These are phyloP conservation scores for Porites evermanni DNA, from an alignment of 92 coral and sea anemone species.

Conservation along the genomic window DNA sequence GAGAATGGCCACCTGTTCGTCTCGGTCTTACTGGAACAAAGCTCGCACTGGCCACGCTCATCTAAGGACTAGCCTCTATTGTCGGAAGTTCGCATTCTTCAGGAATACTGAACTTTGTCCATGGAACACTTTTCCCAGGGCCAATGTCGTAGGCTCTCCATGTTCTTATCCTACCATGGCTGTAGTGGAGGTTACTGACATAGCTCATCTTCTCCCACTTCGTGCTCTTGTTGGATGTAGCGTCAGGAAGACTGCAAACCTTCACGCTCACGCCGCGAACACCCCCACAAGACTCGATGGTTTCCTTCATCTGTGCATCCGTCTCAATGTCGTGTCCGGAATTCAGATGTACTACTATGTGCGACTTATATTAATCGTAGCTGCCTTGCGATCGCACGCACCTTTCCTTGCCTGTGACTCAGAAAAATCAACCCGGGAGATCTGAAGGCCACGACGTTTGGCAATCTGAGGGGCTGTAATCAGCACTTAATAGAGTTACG, in stretches of 20 bases:
- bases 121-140: slow-evolving; percentile 40
- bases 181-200: slow-evolving; percentile 43
- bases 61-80: slow-evolving; percentile 28
- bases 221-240: not conserved
- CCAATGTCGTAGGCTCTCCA: slow-evolving; percentile 55
- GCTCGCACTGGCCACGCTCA: slow-evolving; percentile 9
- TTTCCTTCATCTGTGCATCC: slow-evolving; percentile 49
- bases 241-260: slow-evolving; percentile 20
- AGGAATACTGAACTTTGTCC: slow-evolving; percentile 32
- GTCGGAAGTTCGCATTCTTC: slow-evolving; percentile 27
- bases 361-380: slow-evolving; percentile 51
- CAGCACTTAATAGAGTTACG: slow-evolving; percentile 52
- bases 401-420: slow-evolving; percentile 70
- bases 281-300: slow-evolving; percentile 48
- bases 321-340: slow-evolving; percentile 38
- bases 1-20: slow-evolving; percentile 26
- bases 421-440: slow-evolving; percentile 55
- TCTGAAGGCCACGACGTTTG: slow-evolving; percentile 38
- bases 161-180: slow-evolving; percentile 25
- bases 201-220: slow-evolving; percentile 51
- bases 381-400: slow-evolving; percentile 64
- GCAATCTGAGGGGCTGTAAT: slow-evolving; percentile 16
- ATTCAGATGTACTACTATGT: slow-evolving; percentile 37
- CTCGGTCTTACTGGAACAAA: slow-evolving; percentile 50
- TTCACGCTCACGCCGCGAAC: slow-evolving; percentile 44